Evolutionary conservation across 2,797 vertebrate species (phyloP).

Genomic region (Labeo calbasu): DNA sequence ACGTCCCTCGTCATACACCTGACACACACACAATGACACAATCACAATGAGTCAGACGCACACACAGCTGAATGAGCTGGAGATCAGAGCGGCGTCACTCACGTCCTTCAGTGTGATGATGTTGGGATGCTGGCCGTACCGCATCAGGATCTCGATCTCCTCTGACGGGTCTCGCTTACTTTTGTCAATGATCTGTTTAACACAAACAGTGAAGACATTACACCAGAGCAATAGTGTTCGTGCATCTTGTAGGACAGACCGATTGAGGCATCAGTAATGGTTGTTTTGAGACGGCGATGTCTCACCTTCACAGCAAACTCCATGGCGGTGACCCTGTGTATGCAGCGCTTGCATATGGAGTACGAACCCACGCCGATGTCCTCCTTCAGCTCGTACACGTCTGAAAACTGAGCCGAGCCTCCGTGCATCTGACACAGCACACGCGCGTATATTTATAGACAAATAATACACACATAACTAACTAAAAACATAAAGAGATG

Average conservation of each 20-base stretch:
- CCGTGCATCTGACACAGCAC: conserved; percentile 84
- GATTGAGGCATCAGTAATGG: too few relatives aligned
- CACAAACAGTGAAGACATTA: neutral
- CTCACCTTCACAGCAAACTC: conserved; percentile 97
- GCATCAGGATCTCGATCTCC: conserved; percentile 97
- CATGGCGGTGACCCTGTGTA: conserved; percentile 87
- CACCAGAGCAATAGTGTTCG: neutral
- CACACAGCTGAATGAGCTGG: neutral
- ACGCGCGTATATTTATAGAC: neutral
- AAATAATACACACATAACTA: neutral
- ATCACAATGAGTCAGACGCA: neutral
- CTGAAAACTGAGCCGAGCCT: conserved; percentile 86
- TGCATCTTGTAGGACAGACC: neutral
- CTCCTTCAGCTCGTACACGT: conserved; percentile 93
- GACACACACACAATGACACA: conserved; percentile 41
- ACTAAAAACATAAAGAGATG: neutral
- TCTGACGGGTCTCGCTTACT: conserved; percentile 96
- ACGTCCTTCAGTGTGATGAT: conserved; percentile 98
- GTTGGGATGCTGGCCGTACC: conserved; percentile 95
- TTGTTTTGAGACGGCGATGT: neutral
- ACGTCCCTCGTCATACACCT: conserved; percentile 95
- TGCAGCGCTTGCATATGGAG: conserved; percentile 94
- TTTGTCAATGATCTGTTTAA: conserved; percentile 93
- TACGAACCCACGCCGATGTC: conserved; percentile 97
- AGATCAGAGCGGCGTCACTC: conserved; percentile 63